Base-by-base conservation (phyloP, 1,140 invertebrate genomes). In the Drosophila sproati region DNA sequence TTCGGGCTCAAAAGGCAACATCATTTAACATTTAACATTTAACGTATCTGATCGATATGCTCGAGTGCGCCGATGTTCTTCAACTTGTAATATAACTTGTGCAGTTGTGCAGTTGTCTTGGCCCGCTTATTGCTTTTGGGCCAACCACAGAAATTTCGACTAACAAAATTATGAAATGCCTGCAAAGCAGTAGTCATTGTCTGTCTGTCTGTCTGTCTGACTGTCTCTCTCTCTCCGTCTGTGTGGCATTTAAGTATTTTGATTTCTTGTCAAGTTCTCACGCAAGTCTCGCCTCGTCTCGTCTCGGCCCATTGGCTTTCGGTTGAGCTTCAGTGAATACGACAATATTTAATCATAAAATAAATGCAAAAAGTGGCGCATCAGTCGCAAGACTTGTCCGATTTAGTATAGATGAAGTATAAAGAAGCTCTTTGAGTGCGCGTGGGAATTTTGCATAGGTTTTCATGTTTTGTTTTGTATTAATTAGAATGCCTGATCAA, bases 341-440 rank as follows among this genome's bases (percentile, higher is more conserved):
- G 69, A 76, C 61, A 77, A 79, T 79, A 76, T 79, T 76, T 76
- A 77, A 79, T 80, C 85, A 78, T 67, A 66, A 74, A 80, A 79
- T 87, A 76, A 82, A 88, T 87, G 79, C 72, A 50, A 74, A 67
- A 66, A 63, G 62, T 52, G 29, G 45, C 61, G 37, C 59, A 62
- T 31, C 54, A 28, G 47, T 31, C 8, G 4, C 28, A 39, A 35
- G 12, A 47, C 68, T 72, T 57, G 61, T 72, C 55, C 43, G 73
- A 71, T 75, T 62, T 72, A 43, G 3, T 7, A 43, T 34, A 20
- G 20, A 20, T 20, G 20, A 20, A 20, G 20, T 20, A 77, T 69
- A 77, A 67, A 74, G 76, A 75, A 57, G 35, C 47, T 79, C 69
- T 73, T 77, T 76, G 60, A 61, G 35, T 28, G 8, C 56, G 85